Base-by-base conservation (phyloP, 2,797 vertebrate species). In the Pyrocephalus nanus region DNA sequence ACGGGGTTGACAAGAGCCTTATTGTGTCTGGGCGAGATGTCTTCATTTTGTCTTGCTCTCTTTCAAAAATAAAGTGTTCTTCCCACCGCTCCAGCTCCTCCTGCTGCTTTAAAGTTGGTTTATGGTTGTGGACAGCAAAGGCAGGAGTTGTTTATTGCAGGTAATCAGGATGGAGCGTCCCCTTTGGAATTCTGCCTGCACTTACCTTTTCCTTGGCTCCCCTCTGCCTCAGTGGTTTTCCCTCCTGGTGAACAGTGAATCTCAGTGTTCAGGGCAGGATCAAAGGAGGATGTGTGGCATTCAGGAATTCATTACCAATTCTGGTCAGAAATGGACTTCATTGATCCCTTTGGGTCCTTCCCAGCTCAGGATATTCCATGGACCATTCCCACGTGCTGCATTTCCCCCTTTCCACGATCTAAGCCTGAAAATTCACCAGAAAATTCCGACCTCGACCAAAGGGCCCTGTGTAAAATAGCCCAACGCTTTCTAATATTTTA, bases 1-100 rank as follows among this genome's bases (percentile, higher is more conserved):
- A 66, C 32, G 73, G 61, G 71, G 76, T 89, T 94, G 91, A 96
- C 86, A 94, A 95, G 90, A 89, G 69, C 95, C 60, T 94, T 91
- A 87, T 94, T 95, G 92, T 95, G 72, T 91, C 90, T 94, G 54
- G 62, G 66, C 7, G 29, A 91, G 90, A 96, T 92, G 75, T 96
- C 91, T 87, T 95, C 29, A 75, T 90, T 94, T 96, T 95, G 74
- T 66, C 92, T 84, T 80, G 34, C 57, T 91, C 88, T 70, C 80
- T 93, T 67, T 93, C 69, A 32, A 40, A 77, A 87, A 77, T 55
- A 91, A 79, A 79, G 72, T 86, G 57, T 48, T 69, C 81, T 88
- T 88, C 70, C 75, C 50, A 69, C 25, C 32, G 60, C 19, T 62
- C 36, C 23, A 65, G 4, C 30, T 45, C 38, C 32, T 61, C 25